Conservation (phyloP, 2,113 vertebrate species). For the Salvator merianae region DNA sequence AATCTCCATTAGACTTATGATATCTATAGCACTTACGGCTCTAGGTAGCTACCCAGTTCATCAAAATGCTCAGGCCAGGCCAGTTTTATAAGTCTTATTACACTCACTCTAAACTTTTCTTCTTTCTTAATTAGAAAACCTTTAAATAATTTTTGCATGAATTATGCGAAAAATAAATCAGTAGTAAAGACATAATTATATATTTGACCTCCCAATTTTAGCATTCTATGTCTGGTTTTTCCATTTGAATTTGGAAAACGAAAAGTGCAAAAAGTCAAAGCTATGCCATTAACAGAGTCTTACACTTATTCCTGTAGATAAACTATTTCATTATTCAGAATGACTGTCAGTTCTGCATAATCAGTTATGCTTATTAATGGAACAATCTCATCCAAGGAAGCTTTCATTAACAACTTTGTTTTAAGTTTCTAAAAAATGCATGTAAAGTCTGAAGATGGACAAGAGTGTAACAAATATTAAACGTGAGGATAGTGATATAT, state of each 20-base stretch:
- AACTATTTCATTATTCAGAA: conserved; percentile 30
- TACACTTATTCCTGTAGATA: conserved; percentile 39
- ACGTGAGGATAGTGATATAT: neutral
- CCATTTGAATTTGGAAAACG: conserved; percentile 23
- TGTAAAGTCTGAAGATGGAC: neutral
- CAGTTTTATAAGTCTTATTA: too few relatives aligned
- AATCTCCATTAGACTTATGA: too few relatives aligned
- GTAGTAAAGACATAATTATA: neutral
- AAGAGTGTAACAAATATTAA: neutral
- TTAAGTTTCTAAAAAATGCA: conserved; percentile 10
- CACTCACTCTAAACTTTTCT: neutral
- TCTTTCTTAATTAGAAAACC: neutral
- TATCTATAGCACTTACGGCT: too few relatives aligned
- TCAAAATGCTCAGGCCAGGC: too few relatives aligned
- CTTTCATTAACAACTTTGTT: conserved; percentile 1
- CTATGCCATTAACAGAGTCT: neutral
- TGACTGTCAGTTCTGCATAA: conserved; percentile 8
- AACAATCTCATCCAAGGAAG: conserved; percentile 40
- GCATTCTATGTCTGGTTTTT: neutral
- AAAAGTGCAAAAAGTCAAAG: conserved; percentile 17
- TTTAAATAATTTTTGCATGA: neutral
- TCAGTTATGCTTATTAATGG: conserved; percentile 33
- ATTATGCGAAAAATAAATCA: neutral
- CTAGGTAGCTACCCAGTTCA: too few relatives aligned
- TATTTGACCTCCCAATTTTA: neutral